Conservation (phyloP, 2,888 invertebrate species). For the Parochlus steinenii region DNA sequence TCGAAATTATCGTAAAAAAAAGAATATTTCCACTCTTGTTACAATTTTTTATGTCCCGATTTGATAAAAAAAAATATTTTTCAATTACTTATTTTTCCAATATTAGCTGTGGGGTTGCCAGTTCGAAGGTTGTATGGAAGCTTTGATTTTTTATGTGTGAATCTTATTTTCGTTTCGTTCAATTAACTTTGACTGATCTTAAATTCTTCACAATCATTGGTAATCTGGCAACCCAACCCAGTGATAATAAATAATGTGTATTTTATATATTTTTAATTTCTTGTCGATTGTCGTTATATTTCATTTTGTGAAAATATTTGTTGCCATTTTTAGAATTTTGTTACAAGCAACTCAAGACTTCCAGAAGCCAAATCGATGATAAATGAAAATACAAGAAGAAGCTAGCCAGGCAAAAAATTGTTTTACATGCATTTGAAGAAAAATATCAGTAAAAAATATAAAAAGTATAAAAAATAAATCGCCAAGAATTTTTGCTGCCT, state of each 20-base stretch:
- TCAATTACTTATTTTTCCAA: background rate
- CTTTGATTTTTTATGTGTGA: background rate
- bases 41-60: too few species aligned
- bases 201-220: too few species aligned
- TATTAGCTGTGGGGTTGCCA: background rate
- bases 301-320: slow-evolving; percentile 5
- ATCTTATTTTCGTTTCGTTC: background rate
- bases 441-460: background rate
- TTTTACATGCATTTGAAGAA: slow-evolving; percentile 2
- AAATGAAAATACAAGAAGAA: too few species aligned
- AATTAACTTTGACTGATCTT: background rate
- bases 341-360: too few species aligned
- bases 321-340: background rate
- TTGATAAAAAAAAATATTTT: too few species aligned
- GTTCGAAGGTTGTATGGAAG: background rate
- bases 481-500: too few species aligned
- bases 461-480: too few species aligned
- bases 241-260: slow-evolving; percentile 9
- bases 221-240: slow-evolving; percentile 4
- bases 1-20: background rate
- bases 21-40: slow-evolving; percentile 3
- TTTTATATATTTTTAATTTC: slow-evolving; percentile 13
- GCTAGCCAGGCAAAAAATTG: background rate
- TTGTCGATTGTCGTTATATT: slow-evolving; percentile 11
- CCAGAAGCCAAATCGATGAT: too few species aligned